Percentiles rank a stretch among this genome's conserved stretches.
These are phyloP conservation scores for Halcyon badia DNA, from an alignment of 2,797 vertebrate genomes.

Conservation along the genomic window DNA sequence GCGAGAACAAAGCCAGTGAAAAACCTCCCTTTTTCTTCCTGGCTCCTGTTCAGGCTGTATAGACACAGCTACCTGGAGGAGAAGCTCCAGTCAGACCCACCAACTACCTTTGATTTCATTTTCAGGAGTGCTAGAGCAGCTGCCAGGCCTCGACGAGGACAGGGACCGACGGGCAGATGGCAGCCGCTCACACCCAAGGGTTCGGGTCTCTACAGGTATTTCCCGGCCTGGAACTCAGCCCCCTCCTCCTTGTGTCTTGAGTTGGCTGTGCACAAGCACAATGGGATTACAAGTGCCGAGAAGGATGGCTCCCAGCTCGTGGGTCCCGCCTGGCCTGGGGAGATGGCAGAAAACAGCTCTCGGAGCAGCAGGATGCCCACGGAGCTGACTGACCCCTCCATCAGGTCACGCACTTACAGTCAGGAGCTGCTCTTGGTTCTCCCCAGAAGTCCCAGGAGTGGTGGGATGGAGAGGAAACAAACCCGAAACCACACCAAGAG, in stretches of 20 bases:
- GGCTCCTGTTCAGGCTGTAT: neutral
- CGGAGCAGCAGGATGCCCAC: neutral
- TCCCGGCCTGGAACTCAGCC: neutral
- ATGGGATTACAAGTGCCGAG: neutral
- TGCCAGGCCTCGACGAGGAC: rapidly evolving
- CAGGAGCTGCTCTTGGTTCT: neutral
- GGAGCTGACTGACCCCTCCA: neutral
- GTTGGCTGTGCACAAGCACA: neutral
- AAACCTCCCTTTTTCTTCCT: constrained; percentile 24
- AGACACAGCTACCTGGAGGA: constrained; percentile 26
- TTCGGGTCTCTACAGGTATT: neutral
- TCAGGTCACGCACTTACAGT: neutral
- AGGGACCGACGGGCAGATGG: rapidly evolving
- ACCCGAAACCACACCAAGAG: neutral
- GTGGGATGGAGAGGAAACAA: neutral
- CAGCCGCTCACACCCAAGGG: rapidly evolving
- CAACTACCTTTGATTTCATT: neutral
- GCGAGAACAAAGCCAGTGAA: constrained; percentile 45
- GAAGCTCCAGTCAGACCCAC: neutral
- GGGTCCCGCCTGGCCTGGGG: rapidly evolving
- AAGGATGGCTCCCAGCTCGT: neutral
- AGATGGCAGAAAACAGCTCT: neutral
- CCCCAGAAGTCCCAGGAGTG: neutral
- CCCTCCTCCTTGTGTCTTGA: rapidly evolving
- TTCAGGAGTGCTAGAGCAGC: neutral